A percentile compares a stretch with the other conserved stretches of the same genome.
Conservation (phyloP, 2,113 vertebrate species). For the Zosterops japonicus region DNA sequence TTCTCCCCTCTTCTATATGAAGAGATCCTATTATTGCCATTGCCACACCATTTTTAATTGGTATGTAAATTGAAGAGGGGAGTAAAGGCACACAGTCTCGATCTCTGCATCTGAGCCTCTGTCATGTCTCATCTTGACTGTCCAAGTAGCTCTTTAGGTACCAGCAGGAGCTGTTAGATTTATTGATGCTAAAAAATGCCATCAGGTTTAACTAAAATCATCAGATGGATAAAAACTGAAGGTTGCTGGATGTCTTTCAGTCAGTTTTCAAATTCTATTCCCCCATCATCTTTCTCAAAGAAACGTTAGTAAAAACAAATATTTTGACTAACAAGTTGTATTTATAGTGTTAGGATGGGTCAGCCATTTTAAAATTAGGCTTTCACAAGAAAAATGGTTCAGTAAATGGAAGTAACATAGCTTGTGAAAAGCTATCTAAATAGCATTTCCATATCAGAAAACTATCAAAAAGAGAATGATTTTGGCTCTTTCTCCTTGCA, state of each 20-base stretch:
- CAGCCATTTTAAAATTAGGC: neutral
- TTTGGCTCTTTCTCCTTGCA: neutral
- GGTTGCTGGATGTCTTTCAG: neutral
- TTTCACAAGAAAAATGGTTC: neutral
- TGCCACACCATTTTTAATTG: neutral
- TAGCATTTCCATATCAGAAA: neutral
- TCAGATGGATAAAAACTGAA: neutral
- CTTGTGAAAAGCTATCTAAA: neutral
- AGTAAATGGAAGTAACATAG: neutral
- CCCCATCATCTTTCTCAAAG: neutral
- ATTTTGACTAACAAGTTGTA: neutral
- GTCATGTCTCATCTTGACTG: neutral
- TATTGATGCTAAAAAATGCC: neutral
- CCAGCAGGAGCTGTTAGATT: neutral
- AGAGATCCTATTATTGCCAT: neutral
- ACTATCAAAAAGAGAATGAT: neutral
- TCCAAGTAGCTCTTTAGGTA: neutral
- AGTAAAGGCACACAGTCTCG: accelerated
- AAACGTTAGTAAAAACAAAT: neutral
- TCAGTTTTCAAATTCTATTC: neutral
- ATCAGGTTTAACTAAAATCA: neutral
- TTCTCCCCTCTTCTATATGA: neutral
- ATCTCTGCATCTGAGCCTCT: neutral
- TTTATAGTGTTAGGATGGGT: neutral
- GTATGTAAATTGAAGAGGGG: neutral